These are phyloP conservation scores for Coilia nasus DNA, from an alignment of 2,797 vertebrate species.

Conservation along the genomic window DNA sequence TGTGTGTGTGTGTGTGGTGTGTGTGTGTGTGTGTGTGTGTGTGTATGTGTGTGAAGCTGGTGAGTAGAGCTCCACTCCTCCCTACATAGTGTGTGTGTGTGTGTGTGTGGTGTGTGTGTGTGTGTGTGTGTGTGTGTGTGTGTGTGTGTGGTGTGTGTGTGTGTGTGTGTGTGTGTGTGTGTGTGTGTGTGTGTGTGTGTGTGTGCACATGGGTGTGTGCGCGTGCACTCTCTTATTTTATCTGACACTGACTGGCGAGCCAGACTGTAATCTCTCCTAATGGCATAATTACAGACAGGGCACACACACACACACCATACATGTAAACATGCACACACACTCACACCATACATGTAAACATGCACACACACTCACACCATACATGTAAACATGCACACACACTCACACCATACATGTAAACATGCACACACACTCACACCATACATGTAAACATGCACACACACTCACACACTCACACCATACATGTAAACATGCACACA, in stretches of 20 bases:
- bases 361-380: not conserved
- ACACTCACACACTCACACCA: not conserved
- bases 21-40: no score
- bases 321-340: not conserved
- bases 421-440: not conserved
- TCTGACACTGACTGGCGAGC: not conserved
- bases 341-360: not conserved
- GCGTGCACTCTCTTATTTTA: not conserved
- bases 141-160: not conserved
- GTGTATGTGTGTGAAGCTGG: no score
- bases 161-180: not conserved
- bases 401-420: not conserved
- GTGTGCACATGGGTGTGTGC: not conserved
- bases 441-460: not conserved
- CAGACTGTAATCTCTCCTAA: slow-evolving; percentile 17
- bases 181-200: slow-evolving; percentile 11
- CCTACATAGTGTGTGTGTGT: not conserved
- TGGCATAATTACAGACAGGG: slow-evolving; percentile 3
- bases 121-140: not conserved
- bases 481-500: slow-evolving; percentile 17
- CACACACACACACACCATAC: not conserved
- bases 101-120: not conserved
- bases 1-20: no score
- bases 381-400: not conserved
- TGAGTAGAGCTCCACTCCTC: no score